phyloP scores from a whole-genome alignment of 2,113 vertebrate genomes.

The Machaerirhynchus nigripectus region DNA sequence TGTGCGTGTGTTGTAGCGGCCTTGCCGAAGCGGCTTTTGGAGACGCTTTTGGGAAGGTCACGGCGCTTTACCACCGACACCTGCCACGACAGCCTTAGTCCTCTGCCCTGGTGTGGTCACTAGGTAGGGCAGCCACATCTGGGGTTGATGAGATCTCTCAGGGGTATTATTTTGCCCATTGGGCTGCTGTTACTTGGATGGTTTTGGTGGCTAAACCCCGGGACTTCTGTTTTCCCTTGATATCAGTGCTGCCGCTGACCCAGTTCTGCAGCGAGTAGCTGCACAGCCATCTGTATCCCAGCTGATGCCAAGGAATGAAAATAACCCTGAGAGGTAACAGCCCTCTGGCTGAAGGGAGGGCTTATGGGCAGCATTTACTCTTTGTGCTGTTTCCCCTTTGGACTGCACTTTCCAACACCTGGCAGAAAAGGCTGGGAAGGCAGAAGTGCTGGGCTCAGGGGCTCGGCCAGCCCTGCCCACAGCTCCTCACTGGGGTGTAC shows the following conservation, averaged over 20 bases:
- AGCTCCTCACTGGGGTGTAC: neutral
- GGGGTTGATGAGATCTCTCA: neutral
- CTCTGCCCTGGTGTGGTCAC: neutral
- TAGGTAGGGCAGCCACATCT: neutral
- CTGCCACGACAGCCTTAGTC: no score
- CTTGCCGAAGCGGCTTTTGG: no score
- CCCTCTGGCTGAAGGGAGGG: accelerated
- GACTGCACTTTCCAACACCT: neutral
- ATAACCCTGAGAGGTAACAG: neutral
- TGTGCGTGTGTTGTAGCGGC: no score
- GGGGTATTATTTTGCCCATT: neutral
- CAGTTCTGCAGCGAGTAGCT: neutral
- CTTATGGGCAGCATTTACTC: neutral
- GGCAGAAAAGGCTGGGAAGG: neutral
- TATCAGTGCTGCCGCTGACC: neutral
- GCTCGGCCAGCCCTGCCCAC: neutral
- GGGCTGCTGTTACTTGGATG: neutral
- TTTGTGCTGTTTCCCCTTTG: neutral
- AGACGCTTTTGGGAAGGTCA: no score
- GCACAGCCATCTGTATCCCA: neutral
- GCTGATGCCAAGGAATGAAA: neutral
- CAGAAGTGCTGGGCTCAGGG: neutral
- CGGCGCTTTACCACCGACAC: no score
- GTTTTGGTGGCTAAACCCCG: neutral
- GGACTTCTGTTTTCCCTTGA: neutral